Evolutionary conservation across 1,140 invertebrate species (phyloP).

Genomic region (Habropoda laboriosa): DNA sequence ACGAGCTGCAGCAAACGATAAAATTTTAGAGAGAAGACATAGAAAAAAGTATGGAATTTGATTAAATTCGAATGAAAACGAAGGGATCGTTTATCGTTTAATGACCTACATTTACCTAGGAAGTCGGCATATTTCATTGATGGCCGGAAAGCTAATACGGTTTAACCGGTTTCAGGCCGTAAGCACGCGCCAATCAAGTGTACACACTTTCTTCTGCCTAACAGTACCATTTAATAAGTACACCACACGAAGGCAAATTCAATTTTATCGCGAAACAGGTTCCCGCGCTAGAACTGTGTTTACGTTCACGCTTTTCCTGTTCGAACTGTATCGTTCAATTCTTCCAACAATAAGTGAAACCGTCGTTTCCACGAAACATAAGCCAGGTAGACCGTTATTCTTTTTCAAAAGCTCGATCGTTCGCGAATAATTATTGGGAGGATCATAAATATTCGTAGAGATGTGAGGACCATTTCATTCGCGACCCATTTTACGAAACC

Average conservation of each 20-base stretch:
- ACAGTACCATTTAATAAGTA: constrained; percentile 11
- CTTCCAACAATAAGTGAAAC: neutral
- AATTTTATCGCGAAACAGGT: constrained; percentile 32
- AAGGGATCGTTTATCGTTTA: neutral
- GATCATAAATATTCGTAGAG: neutral
- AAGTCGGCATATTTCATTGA: constrained; percentile 35
- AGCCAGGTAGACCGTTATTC: neutral
- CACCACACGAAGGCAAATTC: neutral
- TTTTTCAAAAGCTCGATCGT: neutral
- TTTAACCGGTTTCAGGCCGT: constrained; percentile 44
- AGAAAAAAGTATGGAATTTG: too few species aligned
- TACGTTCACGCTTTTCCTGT: constrained; percentile 6
- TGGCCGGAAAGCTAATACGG: constrained; percentile 40
- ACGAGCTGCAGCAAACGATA: neutral
- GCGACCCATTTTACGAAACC: constrained; percentile 4
- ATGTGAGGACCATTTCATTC: neutral
- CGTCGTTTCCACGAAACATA: too few species aligned
- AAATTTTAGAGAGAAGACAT: neutral
- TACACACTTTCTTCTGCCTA: constrained; percentile 10
- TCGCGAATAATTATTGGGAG: neutral
- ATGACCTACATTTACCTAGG: constrained; percentile 15
- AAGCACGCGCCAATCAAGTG: constrained; percentile 39
- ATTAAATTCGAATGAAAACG: neutral
- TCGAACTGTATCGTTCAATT: neutral
- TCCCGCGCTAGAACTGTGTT: neutral